Conservation (phyloP, 2,888 invertebrate genomes). For the Strigamia maritima region DNA sequence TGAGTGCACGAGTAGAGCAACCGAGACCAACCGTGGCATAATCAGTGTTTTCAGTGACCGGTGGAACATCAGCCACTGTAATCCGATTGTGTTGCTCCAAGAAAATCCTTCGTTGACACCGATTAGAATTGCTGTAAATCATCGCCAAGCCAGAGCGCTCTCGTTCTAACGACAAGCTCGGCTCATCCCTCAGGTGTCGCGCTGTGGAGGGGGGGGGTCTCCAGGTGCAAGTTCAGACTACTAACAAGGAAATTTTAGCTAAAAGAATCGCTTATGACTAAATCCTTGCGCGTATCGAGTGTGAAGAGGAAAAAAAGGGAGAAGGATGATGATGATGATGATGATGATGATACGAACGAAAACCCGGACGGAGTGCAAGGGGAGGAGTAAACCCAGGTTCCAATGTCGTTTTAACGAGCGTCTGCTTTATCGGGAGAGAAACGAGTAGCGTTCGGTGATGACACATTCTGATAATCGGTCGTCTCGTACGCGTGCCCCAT, state of each 20-base stretch:
- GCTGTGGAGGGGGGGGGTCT: background rate
- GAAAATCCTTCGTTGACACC: conserved; percentile 23
- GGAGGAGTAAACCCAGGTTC: background rate
- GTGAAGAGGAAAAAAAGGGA: background rate
- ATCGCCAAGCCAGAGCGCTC: conserved; percentile 11
- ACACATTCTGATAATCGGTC: conserved; percentile 23
- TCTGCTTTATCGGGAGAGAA: conserved; percentile 19
- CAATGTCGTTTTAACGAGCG: conserved; percentile 19
- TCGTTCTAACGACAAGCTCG: background rate
- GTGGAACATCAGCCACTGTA: background rate
- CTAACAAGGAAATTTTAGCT: background rate
- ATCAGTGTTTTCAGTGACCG: background rate
- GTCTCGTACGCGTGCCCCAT: conserved; percentile 11
- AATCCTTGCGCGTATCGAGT: background rate
- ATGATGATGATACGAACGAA: background rate
- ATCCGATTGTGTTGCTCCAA: background rate
- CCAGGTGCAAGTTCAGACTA: background rate
- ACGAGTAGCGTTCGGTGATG: conserved; percentile 23
- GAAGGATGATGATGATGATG: background rate
- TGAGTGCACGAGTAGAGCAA: background rate
- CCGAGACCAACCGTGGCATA: too few relatives aligned
- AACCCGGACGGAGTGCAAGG: background rate
- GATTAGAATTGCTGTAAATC: conserved; percentile 23
- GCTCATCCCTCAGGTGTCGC: conserved; percentile 2
- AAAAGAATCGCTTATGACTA: background rate